A percentile compares a stretch with the other conserved stretches of the same genome.
phyloP scores from a whole-genome alignment of 2,888 invertebrate species.

The Plutella xylostella region DNA sequence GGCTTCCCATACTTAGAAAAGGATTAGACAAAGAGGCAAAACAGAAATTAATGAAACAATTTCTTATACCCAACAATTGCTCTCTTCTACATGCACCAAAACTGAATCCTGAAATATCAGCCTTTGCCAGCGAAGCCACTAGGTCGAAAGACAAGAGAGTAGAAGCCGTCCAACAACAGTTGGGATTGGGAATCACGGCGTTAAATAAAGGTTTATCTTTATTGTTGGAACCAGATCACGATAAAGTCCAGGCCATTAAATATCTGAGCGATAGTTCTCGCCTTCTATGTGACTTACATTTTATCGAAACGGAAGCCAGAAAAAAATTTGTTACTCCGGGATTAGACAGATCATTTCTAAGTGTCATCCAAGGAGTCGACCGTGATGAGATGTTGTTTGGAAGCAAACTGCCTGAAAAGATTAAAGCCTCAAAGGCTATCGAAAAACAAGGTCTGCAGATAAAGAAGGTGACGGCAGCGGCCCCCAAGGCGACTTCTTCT shows the following conservation, averaged over 20 bases:
- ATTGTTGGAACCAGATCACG: conserved; percentile 11
- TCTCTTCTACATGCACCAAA: conserved; percentile 17
- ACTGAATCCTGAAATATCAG: conserved; percentile 16
- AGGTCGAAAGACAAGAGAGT: conserved; percentile 14
- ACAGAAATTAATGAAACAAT: conserved; percentile 4
- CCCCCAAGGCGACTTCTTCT: background rate
- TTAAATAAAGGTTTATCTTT: conserved; percentile 13
- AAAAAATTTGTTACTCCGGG: no score
- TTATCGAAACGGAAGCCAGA: conserved; percentile 8
- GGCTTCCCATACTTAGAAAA: conserved; percentile 9
- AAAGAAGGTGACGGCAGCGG: no score
- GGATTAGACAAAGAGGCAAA: conserved; percentile 13
- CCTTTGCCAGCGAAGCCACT: conserved; percentile 10
- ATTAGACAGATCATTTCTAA: conserved; percentile 14
- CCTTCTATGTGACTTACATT: conserved; percentile 15
- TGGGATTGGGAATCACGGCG: conserved; percentile 13
- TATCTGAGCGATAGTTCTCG: no score
- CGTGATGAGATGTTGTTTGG: conserved; percentile 15
- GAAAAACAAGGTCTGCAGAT: conserved; percentile 10
- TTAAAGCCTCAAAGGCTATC: conserved; percentile 12
- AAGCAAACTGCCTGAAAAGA: conserved; percentile 12
- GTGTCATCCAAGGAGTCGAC: conserved; percentile 15
- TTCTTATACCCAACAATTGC: conserved; percentile 13
- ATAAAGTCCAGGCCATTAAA: conserved; percentile 16
- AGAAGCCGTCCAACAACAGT: conserved; percentile 7